Evolutionary conservation across 2,797 vertebrate species (phyloP).

Genomic region (Gallinago stenura): DNA sequence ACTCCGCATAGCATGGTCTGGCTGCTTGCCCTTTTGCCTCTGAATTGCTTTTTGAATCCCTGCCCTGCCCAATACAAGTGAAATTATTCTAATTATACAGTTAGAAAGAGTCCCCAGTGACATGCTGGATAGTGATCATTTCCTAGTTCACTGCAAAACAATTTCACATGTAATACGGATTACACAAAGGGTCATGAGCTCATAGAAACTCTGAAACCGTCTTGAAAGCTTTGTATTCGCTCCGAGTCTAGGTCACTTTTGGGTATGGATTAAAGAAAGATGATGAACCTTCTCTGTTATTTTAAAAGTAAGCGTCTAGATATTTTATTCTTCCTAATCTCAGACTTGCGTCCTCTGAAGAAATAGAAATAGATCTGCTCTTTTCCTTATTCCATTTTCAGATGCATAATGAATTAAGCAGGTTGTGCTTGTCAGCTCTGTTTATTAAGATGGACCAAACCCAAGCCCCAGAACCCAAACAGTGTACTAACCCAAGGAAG

Average conservation of each 20-base stretch:
- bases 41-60: conserved; percentile 20
- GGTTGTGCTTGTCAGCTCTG: conserved; percentile 28
- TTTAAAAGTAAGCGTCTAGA: neutral
- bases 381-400: neutral
- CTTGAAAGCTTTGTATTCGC: neutral
- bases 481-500: neutral
- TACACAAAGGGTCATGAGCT: conserved; percentile 32
- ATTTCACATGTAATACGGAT: neutral
- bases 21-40: conserved; percentile 28
- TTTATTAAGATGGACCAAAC: conserved; percentile 26
- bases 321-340: neutral
- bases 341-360: neutral
- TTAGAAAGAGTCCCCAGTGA: conserved; percentile 12
- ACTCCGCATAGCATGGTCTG: conserved; percentile 12
- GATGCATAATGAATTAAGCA: neutral
- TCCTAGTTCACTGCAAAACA: conserved; percentile 55
- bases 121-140: conserved; percentile 32
- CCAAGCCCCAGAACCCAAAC: conserved; percentile 12
- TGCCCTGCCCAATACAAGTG: conserved; percentile 10
- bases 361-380: neutral
- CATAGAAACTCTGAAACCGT: neutral
- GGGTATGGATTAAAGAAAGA: conserved; percentile 3
- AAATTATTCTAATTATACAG: conserved; percentile 39
- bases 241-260: neutral
- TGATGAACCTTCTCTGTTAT: neutral